Evolutionary conservation across 2,797 vertebrate species (phyloP).

Genomic region (Channallabes apus): DNA sequence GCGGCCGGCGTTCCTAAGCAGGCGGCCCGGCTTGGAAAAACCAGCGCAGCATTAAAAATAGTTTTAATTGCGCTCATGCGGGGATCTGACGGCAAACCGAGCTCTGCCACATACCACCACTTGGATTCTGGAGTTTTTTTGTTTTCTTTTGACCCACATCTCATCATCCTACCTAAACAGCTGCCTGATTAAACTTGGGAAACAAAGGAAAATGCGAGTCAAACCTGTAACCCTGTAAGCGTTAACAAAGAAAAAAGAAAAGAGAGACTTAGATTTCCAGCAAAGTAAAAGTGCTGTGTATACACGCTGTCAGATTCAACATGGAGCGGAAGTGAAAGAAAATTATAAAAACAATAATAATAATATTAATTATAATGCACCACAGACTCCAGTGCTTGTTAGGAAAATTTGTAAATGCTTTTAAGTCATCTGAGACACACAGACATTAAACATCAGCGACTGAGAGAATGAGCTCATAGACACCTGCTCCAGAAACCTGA

Average conservation of each 20-base stretch:
- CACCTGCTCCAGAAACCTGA: conserved; percentile 1
- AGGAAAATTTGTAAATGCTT: background rate
- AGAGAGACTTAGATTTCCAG: background rate
- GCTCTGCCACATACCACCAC: conserved; percentile 28
- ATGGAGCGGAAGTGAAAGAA: background rate
- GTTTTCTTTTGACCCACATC: conserved; percentile 21
- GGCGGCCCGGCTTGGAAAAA: conserved; percentile 43
- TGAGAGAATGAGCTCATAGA: background rate
- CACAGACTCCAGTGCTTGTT: background rate
- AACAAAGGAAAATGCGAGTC: background rate
- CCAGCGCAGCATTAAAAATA: conserved; percentile 54
- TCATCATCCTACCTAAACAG: conserved; percentile 42
- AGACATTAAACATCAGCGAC: background rate
- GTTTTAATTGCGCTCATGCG: conserved; percentile 70
- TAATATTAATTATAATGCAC: background rate
- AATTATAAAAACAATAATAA: no score
- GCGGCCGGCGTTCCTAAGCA: conserved; percentile 54
- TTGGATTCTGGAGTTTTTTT: conserved; percentile 24
- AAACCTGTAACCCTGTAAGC: background rate
- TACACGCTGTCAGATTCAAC: background rate
- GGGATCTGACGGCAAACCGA: conserved; percentile 56
- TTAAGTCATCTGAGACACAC: background rate
- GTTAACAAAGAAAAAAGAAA: background rate
- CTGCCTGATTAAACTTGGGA: conserved; percentile 32
- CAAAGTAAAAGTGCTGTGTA: background rate